Evolutionary conservation across 2,888 invertebrate species (phyloP), one percentile per base, ranked within the genome.

Genomic region (Dermolepida albohirtum): DNA sequence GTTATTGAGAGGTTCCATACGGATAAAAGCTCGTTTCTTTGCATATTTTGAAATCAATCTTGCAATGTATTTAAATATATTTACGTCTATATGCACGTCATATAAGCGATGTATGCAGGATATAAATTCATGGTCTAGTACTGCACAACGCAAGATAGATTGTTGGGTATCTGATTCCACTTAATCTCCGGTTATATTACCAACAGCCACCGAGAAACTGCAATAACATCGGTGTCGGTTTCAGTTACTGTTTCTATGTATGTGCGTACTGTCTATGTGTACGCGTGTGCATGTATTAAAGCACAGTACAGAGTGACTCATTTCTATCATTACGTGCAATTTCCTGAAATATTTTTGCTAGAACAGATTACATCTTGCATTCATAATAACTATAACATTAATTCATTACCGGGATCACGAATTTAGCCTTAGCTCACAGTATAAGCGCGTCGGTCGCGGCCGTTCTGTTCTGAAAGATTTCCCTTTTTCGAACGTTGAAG

Each of bases 401-500:
- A 71, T 71, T 71, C 71, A 71, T 71, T 71, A 71, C 66, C 51
- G 64, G 68, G 68, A 71, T 71, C 71, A 71, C 71, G 71, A 71
- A 71, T 71, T 71, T 70, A 70, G 71, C 71, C 71, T 71, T 70
- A 68, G 69, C 34, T 6, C 5, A 47, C 34, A 17, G 11, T 62
- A 22, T 22, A n/a, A 40, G 49, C 11, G 49, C 16, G 47, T 59
- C 59, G 47, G 59, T 47, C 5, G 59, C 27, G 11, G 44, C 52
- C 66, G 41, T 29, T 47, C 59, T 29, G 47, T 62, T 34, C 34
- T 34, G 34, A 34, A 34, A 34, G 10, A 34, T 34, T 34, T 34
- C 6, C 8, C 34, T 34, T 34, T 62, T 62, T 59, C 16, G 34
- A 47, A 16, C 41, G 41, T 54, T 55, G 41, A 5, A 41, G n/a